phyloP scores from a whole-genome alignment of 2,888 invertebrate species.

The Thymelicus acteon region DNA sequence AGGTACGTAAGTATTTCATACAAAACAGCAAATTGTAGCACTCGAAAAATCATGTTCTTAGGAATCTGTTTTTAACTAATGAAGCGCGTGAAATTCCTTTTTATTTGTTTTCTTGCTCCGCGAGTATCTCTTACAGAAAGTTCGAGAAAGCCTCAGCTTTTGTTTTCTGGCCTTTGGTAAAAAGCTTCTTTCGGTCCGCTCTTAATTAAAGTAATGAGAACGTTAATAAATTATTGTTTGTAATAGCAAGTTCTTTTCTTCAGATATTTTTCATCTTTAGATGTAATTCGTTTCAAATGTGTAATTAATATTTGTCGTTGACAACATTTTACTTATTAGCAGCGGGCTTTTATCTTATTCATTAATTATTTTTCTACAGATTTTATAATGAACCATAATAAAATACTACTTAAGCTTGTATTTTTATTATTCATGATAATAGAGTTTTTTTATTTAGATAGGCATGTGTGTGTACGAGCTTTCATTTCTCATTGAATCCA shows the following conservation, averaged over 20 bases:
- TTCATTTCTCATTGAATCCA: too few relatives aligned
- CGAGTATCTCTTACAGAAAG: constrained; percentile 13
- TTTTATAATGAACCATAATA: too few relatives aligned
- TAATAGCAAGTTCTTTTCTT: constrained; percentile 17
- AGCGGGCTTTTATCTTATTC: not conserved
- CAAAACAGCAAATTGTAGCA: not conserved
- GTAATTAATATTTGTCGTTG: not conserved
- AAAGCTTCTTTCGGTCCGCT: constrained; percentile 22
- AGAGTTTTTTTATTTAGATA: too few relatives aligned
- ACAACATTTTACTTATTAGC: not conserved
- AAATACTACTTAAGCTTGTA: too few relatives aligned
- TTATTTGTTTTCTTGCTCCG: constrained; percentile 16
- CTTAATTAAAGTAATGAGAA: constrained; percentile 27
- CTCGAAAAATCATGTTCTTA: not conserved
- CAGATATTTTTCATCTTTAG: constrained; percentile 6
- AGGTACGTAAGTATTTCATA: too few relatives aligned
- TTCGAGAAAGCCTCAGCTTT: constrained; percentile 27
- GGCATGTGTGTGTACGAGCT: too few relatives aligned
- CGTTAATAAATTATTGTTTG: constrained; percentile 16
- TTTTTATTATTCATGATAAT: too few relatives aligned
- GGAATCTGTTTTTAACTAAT: constrained; percentile 2
- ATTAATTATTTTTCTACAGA: not conserved
- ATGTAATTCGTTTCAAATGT: constrained; percentile 10
- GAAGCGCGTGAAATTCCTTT: constrained; percentile 9
- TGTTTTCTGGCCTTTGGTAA: constrained; percentile 29